Base-by-base conservation (phyloP, 2,797 vertebrate genomes). In the Enteromius trimaculatus region DNA sequence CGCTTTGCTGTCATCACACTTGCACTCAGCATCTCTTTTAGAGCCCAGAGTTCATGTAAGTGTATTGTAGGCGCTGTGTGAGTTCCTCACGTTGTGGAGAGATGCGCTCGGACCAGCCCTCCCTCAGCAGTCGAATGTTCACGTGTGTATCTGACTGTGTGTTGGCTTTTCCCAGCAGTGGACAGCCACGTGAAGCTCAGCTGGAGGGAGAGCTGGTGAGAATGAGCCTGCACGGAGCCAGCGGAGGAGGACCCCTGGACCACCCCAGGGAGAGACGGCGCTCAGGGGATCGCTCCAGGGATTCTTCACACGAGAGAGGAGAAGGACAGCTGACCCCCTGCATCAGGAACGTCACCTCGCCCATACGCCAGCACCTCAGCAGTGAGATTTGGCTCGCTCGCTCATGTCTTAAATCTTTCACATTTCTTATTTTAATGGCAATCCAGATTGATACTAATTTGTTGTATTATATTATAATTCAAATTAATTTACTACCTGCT, bases 311-410 rank as follows among this genome's bases (percentile, higher is more conserved):
- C 0, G 98, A 99, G 90, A 94, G 97, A 90, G 93, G 92, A 23
- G 97, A 99, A 88, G 95, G 96, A 77, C 97, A 98, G 85, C 95
- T 99, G 85, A 99, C 97, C 58, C 98, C 98, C 0, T 99, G 98
- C 94, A 99, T 99, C 92, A 94, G 98, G 91, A 99, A 99, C 69
- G 95, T 99, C 69, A 97, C 96, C 8, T 99, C 98, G 42, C 97
- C 98, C 74, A 99, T 98, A 21, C 94, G 97, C n/a, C 98, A 99
- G 85, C 95, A 96, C 86, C 95, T 95, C 58, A 89, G 94, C 0
- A 93, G 95, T 95, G 87, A 93, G 89, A 77, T 62, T 26, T 65
- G 62, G 9, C 2, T 29, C 51, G 9, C 51, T 58, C 51, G 1
- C 2, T 53, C 21, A 58, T 14, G 29, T 26, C n/a, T 26, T 11